phyloP scores from a whole-genome alignment of 2,113 vertebrate species.

The Perognathus longimembris region DNA sequence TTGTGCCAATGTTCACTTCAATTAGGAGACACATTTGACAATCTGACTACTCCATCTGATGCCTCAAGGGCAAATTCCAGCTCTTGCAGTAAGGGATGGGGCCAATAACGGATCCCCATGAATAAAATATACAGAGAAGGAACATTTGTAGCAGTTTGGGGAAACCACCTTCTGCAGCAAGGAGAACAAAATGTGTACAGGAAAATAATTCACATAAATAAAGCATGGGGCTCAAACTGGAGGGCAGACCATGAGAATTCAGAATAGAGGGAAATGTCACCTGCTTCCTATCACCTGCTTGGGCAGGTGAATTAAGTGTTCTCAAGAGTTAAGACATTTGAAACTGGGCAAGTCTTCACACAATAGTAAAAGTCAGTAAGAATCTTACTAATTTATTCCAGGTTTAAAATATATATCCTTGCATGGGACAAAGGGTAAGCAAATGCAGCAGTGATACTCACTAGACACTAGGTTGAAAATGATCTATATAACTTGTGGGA shows the following conservation, averaged over 20 bases:
- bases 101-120: conserved; percentile 81
- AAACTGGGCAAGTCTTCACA: not conserved
- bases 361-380: not conserved
- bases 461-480: no score
- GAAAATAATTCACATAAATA: conserved; percentile 62
- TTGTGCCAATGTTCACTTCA: conserved; percentile 87
- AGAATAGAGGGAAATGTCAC: not conserved
- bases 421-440: no score
- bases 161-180: conserved; percentile 72
- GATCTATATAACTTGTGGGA: no score
- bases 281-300: not conserved
- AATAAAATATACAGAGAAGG: conserved; percentile 86
- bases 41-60: conserved; percentile 90
- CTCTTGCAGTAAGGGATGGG: conserved; percentile 84
- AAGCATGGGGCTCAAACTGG: conserved; percentile 57
- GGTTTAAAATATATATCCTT: not conserved
- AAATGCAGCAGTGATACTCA: no score
- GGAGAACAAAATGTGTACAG: conserved; percentile 76
- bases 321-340: not conserved
- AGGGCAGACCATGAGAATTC: not conserved
- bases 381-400: not conserved
- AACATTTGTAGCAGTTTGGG: conserved; percentile 78
- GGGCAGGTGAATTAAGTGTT: not conserved
- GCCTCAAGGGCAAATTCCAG: conserved; percentile 90
- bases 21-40: conserved; percentile 89